Base-by-base conservation (phyloP, 2,797 vertebrate species). In the Orestias chungarensis region DNA sequence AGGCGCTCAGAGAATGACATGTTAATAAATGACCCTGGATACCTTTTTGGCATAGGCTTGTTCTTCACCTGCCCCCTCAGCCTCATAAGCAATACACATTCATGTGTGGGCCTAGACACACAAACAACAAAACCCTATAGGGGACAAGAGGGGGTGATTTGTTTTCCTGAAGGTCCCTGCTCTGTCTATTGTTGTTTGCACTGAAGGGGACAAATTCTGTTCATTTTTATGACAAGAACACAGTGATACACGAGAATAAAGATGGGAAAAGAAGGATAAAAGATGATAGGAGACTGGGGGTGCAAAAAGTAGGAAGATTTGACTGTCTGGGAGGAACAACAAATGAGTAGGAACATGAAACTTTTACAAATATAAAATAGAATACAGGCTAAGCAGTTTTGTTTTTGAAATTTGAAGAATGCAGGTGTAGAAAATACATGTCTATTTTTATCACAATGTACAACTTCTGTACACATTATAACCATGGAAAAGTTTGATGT, bases 131-230 rank as follows among this genome's bases (percentile, higher is more conserved):
- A 97, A 96, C 96, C 96, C 97, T 97, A 96, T 94, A 95, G 96
- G 98, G 96, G 89, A 93, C 89, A 84, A 92, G 93, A 85, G 93
- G 93, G 93, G 90, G 96, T 96, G 95, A 97, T 99, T 98, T 98
- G 96, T 98, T 98, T 97, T 97, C 96, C 95, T 96, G 95, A 95
- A 96, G 96, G 96, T 96, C 96, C 95, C 95, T 91, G 93, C 95
- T 97, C 96, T 95, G 96, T 96, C 97, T 96, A 95, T 95, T 97
- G 96, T 96, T 98, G 96, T 99, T 98, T 98, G 96, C 95, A 96
- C 96, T 97, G 96, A 97, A 96, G 96, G 96, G 96, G 95, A 97
- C 95, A 95, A 96, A 97, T 97, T 96, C 96, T 96, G 98, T 99
- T 97, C 97, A 98, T 99, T 97, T 95, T 96, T 93, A 95, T 96